Base-by-base conservation (phyloP, 2,113 vertebrate species). In the Petrocephalus microphthalmus region DNA sequence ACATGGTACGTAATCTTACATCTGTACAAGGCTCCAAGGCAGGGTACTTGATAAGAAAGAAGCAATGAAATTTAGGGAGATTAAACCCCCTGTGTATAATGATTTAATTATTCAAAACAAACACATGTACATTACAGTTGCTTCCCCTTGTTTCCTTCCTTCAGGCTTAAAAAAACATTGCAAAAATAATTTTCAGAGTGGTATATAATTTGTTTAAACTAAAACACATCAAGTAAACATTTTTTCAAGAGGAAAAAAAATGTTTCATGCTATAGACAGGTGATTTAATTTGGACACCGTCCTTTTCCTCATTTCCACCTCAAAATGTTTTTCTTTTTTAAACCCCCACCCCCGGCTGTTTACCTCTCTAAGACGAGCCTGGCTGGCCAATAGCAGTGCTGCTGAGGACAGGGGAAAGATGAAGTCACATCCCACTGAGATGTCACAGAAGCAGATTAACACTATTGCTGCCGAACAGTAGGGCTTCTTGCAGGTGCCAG, bases 371-470 rank as follows among this genome's bases (percentile, higher is more conserved):
- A 51, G 82, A 47, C 45, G n/a, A 84, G 82, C 15, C 42, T 84
- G 49, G 13, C 45, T 84, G 82, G 25, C 45, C 49, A 84, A 84
- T 52, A 84, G 82, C 82, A 84, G 82, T 25, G 82, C 82, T 84
- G 22, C 49, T 25, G 82, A 29, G 82, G 47, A 84, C 82, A n/a
- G 19, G 47, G 82, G 45, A 10, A 52, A 51, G 45, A 49, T 51
- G 47, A 22, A 52, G 11, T 49, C 10, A 13, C 49, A 51, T 51
- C 82, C 82, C 45, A 49, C 82, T 49, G 82, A 84, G 82, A 51
- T 49, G 82, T 52, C 82, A 84, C 17, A 47, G 20, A 49, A 25
- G 45, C 47, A 84, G 49, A 84, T 49, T 49, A 84, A 84, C 82
- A 49, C 49, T 84, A 45, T 29, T 52, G 45, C 45, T 52, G n/a